Base-by-base conservation (phyloP, 2,113 vertebrate species). In the rat (Rattus norvegicus) region DNA sequence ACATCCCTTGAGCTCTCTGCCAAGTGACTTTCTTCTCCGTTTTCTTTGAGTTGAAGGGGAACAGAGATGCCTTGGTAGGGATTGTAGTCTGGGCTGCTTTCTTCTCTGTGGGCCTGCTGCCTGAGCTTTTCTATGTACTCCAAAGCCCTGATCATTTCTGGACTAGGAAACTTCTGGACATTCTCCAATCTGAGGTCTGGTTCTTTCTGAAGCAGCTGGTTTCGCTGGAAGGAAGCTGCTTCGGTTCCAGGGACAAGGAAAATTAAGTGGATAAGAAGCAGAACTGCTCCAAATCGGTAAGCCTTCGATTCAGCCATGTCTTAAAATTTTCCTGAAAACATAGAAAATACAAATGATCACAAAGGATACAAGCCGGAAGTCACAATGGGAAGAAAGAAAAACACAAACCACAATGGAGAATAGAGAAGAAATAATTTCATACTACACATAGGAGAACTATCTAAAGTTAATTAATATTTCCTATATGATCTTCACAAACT, bases 141-240 rank as follows among this genome's bases (percentile, higher is more conserved):
- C 98, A 99, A 97, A 67, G 99, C 99, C 98, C 99, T 99, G 97
- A 99, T 99, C 99, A 99, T 99, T 86, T 99, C 99, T 0, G 99
- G 98, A 20, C 98, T 99, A 11, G 99, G 99, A 89, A 98, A 77
- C 70, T 97, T 98, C 47, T 97, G 98, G 70, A 98, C 97, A 93
- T 98, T 99, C 97, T 98, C 98, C 96, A 98, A 96, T 93, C 98
- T 96, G 87, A 98, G 98, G 90, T 99, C 99, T 83, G 98, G 98
- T 47, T 99, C 99, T 93, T 98, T 99, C 94, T 98, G 99, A 91
- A 98, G 98, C 95, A 99, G 98, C 97, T 99, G 99, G 97, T 99
- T 99, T 93, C 99, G 98, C 97, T 99, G 98, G 97, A 99, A 98
- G 19, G 99, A 99, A 92, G 99, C 99, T 95, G 99, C 99, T 92